Evolutionary conservation across 2,113 vertebrate genomes (phyloP).

Genomic region (Hypocryptadius cinnamomeus): DNA sequence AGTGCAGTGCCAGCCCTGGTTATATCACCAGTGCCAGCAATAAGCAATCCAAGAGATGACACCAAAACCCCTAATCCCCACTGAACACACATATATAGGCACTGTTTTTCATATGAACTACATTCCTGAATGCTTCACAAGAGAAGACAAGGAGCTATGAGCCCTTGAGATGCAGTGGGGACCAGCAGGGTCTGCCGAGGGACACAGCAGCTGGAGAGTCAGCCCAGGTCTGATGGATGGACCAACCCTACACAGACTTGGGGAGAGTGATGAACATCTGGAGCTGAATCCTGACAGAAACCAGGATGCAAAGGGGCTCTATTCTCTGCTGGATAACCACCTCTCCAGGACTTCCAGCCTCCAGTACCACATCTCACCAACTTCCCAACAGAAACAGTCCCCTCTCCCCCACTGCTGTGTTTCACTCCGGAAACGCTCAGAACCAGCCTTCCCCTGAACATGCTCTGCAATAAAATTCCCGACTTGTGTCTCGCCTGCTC

Average conservation of each 20-base stretch:
- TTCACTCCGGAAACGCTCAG: not conserved
- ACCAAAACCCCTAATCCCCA: not conserved
- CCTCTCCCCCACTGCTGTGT: not conserved
- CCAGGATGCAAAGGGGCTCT: not conserved
- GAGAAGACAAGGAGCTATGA: not conserved
- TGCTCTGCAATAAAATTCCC: slow-evolving; percentile 55
- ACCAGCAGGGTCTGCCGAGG: not conserved
- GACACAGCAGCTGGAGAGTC: rapidly evolving
- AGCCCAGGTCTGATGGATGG: not conserved
- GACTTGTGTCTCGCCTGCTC: slow-evolving; percentile 60
- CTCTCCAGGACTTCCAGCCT: not conserved
- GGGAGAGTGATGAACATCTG: not conserved
- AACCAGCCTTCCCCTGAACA: not conserved
- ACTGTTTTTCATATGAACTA: not conserved
- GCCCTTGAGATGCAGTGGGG: not conserved
- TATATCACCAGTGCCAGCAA: not conserved
- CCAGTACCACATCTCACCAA: not conserved
- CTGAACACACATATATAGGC: not conserved
- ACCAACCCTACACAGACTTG: rapidly evolving
- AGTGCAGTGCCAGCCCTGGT: not conserved
- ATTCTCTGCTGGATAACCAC: not conserved
- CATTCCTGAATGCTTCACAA: not conserved
- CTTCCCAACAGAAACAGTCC: not conserved
- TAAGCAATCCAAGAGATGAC: not conserved
- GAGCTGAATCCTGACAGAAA: not conserved